A percentile compares a stretch with the other conserved stretches of the same genome.
These are phyloP conservation scores for Elephantulus edwardii DNA, from an alignment of 2,113 vertebrate species.

Conservation along the genomic window DNA sequence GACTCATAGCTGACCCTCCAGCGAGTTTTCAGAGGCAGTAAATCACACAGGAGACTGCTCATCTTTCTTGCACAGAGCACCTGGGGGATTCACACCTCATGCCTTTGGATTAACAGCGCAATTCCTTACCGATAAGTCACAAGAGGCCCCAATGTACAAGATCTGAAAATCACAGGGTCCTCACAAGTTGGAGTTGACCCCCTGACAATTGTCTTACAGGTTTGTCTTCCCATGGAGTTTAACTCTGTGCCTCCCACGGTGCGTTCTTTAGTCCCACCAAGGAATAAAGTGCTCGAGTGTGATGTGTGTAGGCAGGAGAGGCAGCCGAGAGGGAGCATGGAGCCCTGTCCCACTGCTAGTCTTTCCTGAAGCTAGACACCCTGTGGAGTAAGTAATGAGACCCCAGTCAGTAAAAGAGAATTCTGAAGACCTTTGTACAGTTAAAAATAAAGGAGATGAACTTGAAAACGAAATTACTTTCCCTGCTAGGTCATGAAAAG, in stretches of 20 bases:
- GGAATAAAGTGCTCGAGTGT: background rate
- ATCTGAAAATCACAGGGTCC: too few species aligned
- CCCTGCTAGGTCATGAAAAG: constrained; percentile 18
- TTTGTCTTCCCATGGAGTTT: background rate
- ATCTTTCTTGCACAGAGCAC: too few species aligned
- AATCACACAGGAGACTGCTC: too few species aligned
- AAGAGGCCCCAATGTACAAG: too few species aligned
- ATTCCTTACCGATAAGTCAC: too few species aligned
- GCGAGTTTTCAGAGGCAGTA: too few species aligned
- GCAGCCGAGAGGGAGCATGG: background rate
- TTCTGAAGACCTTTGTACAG: background rate
- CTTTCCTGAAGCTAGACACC: background rate
- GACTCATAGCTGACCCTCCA: too few species aligned
- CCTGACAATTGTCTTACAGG: background rate
- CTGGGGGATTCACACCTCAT: too few species aligned
- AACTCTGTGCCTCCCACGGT: fast-evolving
- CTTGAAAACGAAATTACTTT: background rate
- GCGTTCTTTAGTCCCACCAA: background rate
- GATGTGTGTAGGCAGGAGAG: background rate
- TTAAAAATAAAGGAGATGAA: background rate
- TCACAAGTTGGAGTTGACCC: background rate
- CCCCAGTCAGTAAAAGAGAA: background rate
- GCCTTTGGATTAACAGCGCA: too few species aligned
- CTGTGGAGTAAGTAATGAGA: background rate
- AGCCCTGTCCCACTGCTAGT: background rate